Base-by-base conservation (phyloP, 1,140 invertebrate genomes). In the Polypedilum vanderplanki region DNA sequence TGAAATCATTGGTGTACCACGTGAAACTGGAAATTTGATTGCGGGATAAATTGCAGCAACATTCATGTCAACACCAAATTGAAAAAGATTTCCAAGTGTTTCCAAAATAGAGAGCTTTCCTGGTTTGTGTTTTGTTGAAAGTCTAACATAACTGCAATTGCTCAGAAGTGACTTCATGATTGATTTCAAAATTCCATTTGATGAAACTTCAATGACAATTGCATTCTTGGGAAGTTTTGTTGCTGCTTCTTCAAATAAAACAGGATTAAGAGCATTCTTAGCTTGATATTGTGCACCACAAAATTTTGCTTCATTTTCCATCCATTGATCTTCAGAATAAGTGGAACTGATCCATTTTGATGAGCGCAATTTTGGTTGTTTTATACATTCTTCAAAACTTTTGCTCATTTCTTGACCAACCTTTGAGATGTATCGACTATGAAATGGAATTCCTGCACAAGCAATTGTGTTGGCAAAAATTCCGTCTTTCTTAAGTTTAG, bases 251-350 rank as follows among this genome's bases (percentile, higher is more conserved):
- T 96, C 91, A 79, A 97, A 97, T 0, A 95, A 83, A 0, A 97
- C 95, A 18, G 93, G 89, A 77, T 83, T 90, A 65, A 96, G 82
- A 5, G 97, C 83, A 82, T 98, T 98, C 80, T 98, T 97, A 0
- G 95, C 95, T 79, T 96, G 93, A 80, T 98, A 98, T 78, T 95
- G 93, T 4, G 95, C 90, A 0, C 94, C 97, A 0, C 90, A 95
- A 10, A 87, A 79, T 75, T 88, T 85, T 1, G 90, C 89, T 4
- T 87, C 81, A 0, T 89, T 81, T 4, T 87, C 84, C 15, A 88
- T 86, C 95, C 94, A 97, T 40, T 85, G 80, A n/a, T 76, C 76
- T 79, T 94, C 89, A 0, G 90, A 88, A 33, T 96, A 88, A 0
- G 95, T 97, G 0, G 93, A 91, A 77, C 93, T 94, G 0, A 97